Percentiles rank a stretch among this genome's conserved stretches.
phyloP scores from a whole-genome alignment of 2,113 vertebrate genomes.

The Amblyornis subalaris region DNA sequence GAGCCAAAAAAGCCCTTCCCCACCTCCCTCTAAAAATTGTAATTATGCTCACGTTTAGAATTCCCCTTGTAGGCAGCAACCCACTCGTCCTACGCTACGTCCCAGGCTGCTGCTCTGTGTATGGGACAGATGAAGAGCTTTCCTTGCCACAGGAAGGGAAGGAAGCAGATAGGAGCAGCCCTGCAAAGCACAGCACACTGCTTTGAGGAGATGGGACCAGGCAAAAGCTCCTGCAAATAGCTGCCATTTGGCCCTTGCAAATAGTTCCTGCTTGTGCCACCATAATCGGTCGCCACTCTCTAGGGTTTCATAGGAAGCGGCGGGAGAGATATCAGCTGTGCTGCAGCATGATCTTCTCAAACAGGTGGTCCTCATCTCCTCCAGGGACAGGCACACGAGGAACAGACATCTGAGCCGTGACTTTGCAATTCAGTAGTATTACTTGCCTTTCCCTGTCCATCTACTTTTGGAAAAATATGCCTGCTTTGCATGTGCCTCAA shows the following conservation, averaged over 20 bases:
- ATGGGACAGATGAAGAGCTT: not conserved
- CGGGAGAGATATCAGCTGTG: slow-evolving; percentile 32
- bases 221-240: not conserved
- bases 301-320: slow-evolving; percentile 28
- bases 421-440: slow-evolving; percentile 35
- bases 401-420: slow-evolving; percentile 56
- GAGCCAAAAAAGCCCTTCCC: not conserved
- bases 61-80: not conserved
- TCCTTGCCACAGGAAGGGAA: not conserved
- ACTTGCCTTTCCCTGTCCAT: not conserved
- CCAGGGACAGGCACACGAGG: slow-evolving; percentile 35
- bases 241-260: not conserved
- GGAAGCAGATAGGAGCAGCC: not conserved
- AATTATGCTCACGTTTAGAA: not conserved
- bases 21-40: not conserved
- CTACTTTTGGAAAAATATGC: not conserved
- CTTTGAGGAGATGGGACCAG: not conserved
- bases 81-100: accelerated
- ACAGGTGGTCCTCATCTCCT: slow-evolving; percentile 56
- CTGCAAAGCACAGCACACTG: not conserved
- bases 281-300: not conserved
- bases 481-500: not conserved
- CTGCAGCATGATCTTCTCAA: slow-evolving; percentile 23
- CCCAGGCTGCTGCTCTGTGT: not conserved
- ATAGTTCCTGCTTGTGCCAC: not conserved